Base-by-base conservation (phyloP, 2,113 vertebrate genomes). In the Dendropsophus ebraccatus region DNA sequence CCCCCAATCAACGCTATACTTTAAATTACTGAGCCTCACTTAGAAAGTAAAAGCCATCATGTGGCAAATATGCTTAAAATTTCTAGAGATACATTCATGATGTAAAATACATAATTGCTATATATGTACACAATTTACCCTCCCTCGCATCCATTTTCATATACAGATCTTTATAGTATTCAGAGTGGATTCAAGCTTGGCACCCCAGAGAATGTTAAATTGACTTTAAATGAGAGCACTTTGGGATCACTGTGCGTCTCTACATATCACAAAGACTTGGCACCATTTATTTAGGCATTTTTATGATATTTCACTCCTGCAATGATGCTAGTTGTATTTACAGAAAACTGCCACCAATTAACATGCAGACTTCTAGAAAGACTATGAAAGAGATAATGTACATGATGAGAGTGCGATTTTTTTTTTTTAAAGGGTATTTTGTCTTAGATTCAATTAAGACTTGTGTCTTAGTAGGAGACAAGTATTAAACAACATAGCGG, bases 371-470 rank as follows among this genome's bases (percentile, higher is more conserved):
- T 35, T 77, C 28, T 32, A 9, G 28, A 67, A 72, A 76, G 41
- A 77, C 77, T 50, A 77, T 30, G 41, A 84, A 77, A 75, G 76
- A 49, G 73, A 77, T 60, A 65, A 77, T 77, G 54, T 84, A 76
- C 69, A 47, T 84, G 83, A 77, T 37, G 78, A 65, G 56, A 81
- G 78, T 41, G 58, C 65, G 56, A 77, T n/a, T 32, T 45, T 58
- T n/a, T n/a, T n/a, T n/a, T n/a, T n/a, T n/a, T n/a, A 84, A 85
- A 58, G 84, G 65, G 49, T 19, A 45, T 77, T 80, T 86, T 80
- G 62, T 54, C 84, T 80, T 72, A 45, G 65, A 86, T 86, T 86
- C 84, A 81, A 72, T 86, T 86, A 86, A 80, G 76, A 72, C 77
- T 72, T 47, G 49, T 80, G 76, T 23, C 76, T 58, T 58, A 73